Evolutionary conservation across 2,888 invertebrate species (phyloP).

Genomic region (Lithophane semibrunnea): DNA sequence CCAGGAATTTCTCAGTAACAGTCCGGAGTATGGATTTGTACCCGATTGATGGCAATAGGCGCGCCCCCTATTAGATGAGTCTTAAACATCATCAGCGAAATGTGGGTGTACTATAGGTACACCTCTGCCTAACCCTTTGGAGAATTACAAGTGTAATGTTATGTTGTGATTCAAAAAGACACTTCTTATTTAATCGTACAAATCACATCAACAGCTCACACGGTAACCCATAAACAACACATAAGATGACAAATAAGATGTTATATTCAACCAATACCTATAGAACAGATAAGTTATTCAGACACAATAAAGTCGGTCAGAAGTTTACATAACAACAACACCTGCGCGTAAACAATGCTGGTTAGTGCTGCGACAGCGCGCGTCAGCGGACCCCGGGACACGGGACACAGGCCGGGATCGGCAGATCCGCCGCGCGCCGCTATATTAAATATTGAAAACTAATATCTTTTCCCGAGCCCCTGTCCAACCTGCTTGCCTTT

Average conservation of each 20-base stretch:
- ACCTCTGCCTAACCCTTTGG: not conserved
- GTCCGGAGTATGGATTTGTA: too few species aligned
- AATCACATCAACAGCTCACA: not conserved
- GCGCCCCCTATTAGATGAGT: not conserved
- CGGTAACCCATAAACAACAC: too few species aligned
- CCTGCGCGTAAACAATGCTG: constrained; percentile 53
- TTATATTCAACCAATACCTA: constrained; percentile 1
- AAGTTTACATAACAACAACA: constrained; percentile 45
- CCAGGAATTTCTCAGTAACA: too few species aligned
- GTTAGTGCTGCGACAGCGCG: constrained; percentile 64
- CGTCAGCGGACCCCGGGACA: constrained; percentile 58
- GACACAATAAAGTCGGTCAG: constrained; percentile 26
- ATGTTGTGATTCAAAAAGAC: not conserved
- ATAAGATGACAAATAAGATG: not conserved
- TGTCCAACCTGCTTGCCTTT: constrained; percentile 52
- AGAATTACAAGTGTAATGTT: too few species aligned
- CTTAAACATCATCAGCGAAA: too few species aligned
- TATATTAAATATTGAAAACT: constrained; percentile 70
- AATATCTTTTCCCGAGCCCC: constrained; percentile 63
- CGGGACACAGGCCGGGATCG: constrained; percentile 42
- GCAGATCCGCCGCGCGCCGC: constrained; percentile 52
- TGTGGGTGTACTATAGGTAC: too few species aligned
- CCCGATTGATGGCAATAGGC: too few species aligned
- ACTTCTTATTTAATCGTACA: not conserved
- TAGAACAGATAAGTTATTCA: constrained; percentile 2